phyloP scores from a whole-genome alignment of 2,113 vertebrate species.

The Steatornis caripensis region DNA sequence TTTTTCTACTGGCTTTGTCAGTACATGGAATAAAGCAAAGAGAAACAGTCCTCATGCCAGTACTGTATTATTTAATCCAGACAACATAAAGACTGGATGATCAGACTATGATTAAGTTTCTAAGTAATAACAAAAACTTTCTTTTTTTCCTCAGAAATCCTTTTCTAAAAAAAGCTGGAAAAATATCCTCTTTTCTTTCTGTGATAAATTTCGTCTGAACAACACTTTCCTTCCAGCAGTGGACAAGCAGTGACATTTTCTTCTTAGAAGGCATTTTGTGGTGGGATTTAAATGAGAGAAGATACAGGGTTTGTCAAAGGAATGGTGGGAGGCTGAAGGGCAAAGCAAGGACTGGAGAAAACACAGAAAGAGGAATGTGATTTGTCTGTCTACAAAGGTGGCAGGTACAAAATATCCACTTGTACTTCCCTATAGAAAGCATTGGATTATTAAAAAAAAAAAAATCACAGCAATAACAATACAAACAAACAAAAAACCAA shows the following conservation, averaged over 20 bases:
- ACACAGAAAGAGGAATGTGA: not conserved
- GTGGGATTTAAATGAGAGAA: not conserved
- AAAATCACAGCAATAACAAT: not conserved
- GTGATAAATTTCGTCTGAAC: not conserved
- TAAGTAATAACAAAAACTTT: not conserved
- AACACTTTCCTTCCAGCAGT: not conserved
- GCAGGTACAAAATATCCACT: not conserved
- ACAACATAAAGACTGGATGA: not conserved
- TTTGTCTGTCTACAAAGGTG: not conserved
- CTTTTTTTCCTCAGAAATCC: not conserved
- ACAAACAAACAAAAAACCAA: not conserved
- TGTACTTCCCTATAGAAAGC: not conserved
- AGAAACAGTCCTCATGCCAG: not conserved
- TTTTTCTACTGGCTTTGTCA: not conserved
- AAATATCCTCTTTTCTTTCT: not conserved
- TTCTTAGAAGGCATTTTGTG: not conserved
- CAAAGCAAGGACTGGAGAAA: not conserved
- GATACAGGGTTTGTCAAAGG: not conserved
- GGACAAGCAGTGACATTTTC: not conserved
- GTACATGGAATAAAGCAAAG: not conserved
- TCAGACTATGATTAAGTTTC: not conserved
- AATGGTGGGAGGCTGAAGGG: not conserved
- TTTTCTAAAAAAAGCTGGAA: not conserved
- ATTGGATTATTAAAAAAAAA: not conserved
- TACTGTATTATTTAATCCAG: not conserved